Base-by-base conservation (phyloP, 2,113 vertebrate genomes). In the Austrofundulus limnaeus region DNA sequence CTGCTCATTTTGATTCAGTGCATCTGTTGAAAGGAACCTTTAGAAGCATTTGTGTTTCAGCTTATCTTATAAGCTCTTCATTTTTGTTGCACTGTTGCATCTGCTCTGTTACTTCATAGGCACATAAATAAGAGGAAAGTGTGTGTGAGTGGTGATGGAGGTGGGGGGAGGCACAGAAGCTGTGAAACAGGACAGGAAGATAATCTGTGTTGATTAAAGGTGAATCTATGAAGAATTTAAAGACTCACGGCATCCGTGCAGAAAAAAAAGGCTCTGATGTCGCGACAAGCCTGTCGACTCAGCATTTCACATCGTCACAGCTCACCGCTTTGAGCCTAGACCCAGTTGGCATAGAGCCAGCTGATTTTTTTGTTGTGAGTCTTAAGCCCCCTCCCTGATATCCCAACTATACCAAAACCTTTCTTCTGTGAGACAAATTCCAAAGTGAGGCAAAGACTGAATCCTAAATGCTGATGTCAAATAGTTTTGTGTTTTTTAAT, bases 391-490 rank as follows among this genome's bases (percentile, higher is more conserved):
- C 46, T 61, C 65, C 5, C 12, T 21, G 4, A 46, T 57, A 76
- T 67, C 70, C 64, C 25, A 21, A 50, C 60, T 39, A 74, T 72
- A 61, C 59, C 61, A 60, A 72, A 70, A 66, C 75, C 77, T 65
- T 76, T 65, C 71, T 72, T 4, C 25, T 58, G 45, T 38, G 38
- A 61, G 50, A 41, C 43, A 37, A 15, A 66, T 66, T n/a, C n/a
- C n/a, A n/a, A 37, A 43, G 45, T 38, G 41, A 16, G 42, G 34
- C 0, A 0, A 37, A 58, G 52, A 23, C 25, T 11, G 8, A 49
- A 42, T 11, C 17, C 16, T 13, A 20, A 8, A 34, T 8, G 10
- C 25, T 28, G 25, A 28, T 3, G 25, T 28, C 25, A 3, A 28
- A 7, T 34, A 34, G 4, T 34, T 34, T 34, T 34, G 31, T 34